Evolutionary conservation across 53 echinoderm and acorn worm genomes (phyloP).

Genomic region (Luidia sarsii): DNA sequence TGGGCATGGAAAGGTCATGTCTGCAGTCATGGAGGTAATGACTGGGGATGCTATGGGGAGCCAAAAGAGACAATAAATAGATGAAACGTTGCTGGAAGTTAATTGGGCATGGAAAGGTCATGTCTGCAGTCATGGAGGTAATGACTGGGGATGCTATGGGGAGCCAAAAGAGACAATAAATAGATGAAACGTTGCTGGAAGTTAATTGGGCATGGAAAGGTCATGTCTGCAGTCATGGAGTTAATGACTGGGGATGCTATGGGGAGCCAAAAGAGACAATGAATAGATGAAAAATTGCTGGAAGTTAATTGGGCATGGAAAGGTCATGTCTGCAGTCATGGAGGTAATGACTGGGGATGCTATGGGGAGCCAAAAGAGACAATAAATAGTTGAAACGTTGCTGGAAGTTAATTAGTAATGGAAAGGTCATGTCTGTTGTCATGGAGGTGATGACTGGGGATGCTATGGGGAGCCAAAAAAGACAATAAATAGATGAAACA

Average conservation of each 20-base stretch:
- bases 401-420: background rate
- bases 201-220: background rate
- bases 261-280: background rate
- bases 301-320: background rate
- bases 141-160: slow-evolving; percentile 31
- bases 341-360: background rate
- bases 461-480: background rate
- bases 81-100: background rate
- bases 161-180: background rate
- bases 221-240: background rate
- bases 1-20: background rate
- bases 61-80: background rate
- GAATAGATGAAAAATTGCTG: background rate
- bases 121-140: background rate
- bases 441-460: background rate
- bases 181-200: background rate
- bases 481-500: background rate
- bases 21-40: slow-evolving; percentile 1
- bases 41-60: slow-evolving; percentile 7
- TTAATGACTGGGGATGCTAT: slow-evolving; percentile 32
- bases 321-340: too few relatives aligned
- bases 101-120: background rate
- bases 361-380: background rate
- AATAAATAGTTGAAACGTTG: background rate
- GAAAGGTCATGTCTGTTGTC: background rate